phyloP scores from a whole-genome alignment of 1,140 invertebrate species.

The Thalassaphorura encarpata region DNA sequence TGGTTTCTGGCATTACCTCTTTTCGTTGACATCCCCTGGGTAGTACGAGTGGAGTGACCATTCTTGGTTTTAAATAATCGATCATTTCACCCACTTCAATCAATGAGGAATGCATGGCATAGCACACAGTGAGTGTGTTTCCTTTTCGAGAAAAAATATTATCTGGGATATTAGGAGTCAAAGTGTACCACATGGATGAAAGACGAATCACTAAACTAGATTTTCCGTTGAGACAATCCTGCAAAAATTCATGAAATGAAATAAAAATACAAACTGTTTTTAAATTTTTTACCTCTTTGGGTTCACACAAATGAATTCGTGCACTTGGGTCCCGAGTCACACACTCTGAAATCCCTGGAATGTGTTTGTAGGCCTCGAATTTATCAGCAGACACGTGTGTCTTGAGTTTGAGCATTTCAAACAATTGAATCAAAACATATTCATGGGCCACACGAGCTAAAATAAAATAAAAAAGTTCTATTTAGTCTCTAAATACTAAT shows the following conservation, averaged over 20 bases:
- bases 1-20: neutral
- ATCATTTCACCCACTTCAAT: slow-evolving; percentile 46
- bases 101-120: slow-evolving; percentile 52
- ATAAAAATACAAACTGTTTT: neutral
- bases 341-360: neutral
- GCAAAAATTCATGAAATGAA: neutral
- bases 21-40: slow-evolving; percentile 19
- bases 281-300: slow-evolving; percentile 10
- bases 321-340: slow-evolving; percentile 14
- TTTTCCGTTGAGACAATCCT: slow-evolving; percentile 2
- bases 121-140: slow-evolving; percentile 44
- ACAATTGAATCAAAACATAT: slow-evolving; percentile 32
- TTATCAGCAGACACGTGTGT: slow-evolving; percentile 33
- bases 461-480: neutral
- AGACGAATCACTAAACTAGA: neutral
- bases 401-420: slow-evolving; percentile 29
- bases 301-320: slow-evolving; percentile 21
- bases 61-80: slow-evolving; percentile 43
- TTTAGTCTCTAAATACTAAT: neutral
- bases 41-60: slow-evolving; percentile 44
- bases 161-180: neutral
- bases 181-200: slow-evolving; percentile 19
- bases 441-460: slow-evolving; percentile 36
- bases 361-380: slow-evolving; percentile 12
- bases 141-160: neutral